Evolutionary conservation across 2,888 invertebrate genomes (phyloP).

Genomic region (Agriopis leucophaearia): DNA sequence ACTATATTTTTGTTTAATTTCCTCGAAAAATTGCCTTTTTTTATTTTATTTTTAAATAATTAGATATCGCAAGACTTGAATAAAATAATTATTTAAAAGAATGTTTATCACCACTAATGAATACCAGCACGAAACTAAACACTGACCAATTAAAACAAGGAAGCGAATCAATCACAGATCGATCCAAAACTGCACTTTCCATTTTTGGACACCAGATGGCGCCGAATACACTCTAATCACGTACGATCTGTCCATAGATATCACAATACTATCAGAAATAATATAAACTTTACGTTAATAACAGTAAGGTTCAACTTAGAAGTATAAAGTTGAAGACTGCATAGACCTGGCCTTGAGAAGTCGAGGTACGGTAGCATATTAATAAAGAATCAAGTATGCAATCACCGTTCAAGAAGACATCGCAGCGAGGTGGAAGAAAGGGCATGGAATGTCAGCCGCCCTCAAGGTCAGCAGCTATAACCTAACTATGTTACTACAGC

Average conservation of each 20-base stretch:
- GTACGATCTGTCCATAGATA: slow-evolving; percentile 48
- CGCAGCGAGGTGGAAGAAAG: slow-evolving; percentile 83
- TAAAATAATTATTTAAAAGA: not conserved
- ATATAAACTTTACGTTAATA: slow-evolving; percentile 26
- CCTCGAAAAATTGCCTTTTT: too few species aligned
- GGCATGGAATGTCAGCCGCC: slow-evolving; percentile 79
- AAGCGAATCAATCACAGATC: slow-evolving; percentile 23
- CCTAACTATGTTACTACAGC: slow-evolving; percentile 35
- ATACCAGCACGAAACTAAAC: not conserved
- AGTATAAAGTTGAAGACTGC: slow-evolving; percentile 50
- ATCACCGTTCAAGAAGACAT: slow-evolving; percentile 80
- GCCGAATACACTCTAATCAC: slow-evolving; percentile 66
- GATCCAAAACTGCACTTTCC: slow-evolving; percentile 55
- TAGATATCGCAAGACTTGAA: too few species aligned
- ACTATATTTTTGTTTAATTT: too few species aligned
- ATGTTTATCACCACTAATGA: not conserved
- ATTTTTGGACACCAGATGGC: slow-evolving; percentile 71
- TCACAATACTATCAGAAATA: slow-evolving; percentile 12
- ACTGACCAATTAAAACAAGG: slow-evolving; percentile 28
- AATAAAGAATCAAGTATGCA: slow-evolving; percentile 81
- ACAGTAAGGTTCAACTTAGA: slow-evolving; percentile 38
- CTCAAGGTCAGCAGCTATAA: slow-evolving; percentile 68
- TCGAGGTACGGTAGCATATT: slow-evolving; percentile 77
- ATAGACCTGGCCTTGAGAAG: slow-evolving; percentile 72
- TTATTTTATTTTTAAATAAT: too few species aligned